Base-by-base conservation (phyloP, 2,888 invertebrate genomes). In the Orchesella flavescens region DNA sequence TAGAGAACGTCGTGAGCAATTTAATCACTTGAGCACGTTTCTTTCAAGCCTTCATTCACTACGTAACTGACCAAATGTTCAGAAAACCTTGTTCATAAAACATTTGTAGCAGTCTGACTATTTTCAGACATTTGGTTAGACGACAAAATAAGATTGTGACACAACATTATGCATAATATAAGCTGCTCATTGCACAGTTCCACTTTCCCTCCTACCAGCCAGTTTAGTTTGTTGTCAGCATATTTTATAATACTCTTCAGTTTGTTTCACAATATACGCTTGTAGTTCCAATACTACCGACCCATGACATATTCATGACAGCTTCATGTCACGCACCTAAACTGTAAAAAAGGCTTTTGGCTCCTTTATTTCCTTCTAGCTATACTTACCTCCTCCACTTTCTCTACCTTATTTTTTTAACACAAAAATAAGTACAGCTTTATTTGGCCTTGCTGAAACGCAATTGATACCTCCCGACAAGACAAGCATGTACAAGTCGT, bases 251-350 rank as follows among this genome's bases (percentile, higher is more conserved):
- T 44, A 44, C 61, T 15, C 43, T 17, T 19, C 44, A 17, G 44
- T n/a, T 61, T 46, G 23, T 24, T 46, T 61, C 21, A 43, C 34
- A 23, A 53, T 21, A 34, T 63, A 24, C 13, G 9, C 13, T 9
- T 63, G 24, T 34, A n/a, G 24, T 7, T 34, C 34, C 2, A 34
- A 7, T 34, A 34, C 7, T 2, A 34, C 59, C 34, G 15, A 17
- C 21, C 21, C 75, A 63, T 75, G 75, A 75, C 75, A 75, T 75
- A 75, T 75, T 75, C 75, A 75, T 65, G 65, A 75, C 75, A 65
- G 61, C 63, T 75, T 65, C 44, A 53, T 75, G 75, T 65, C 75
- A 75, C 75, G 65, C 55, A 65, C 65, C 19, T 13, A 65, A 53
- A 23, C 34, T 59, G 63, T 21, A 46, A 49, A 59, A 49, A 23